Evolutionary conservation across 2,888 invertebrate genomes (phyloP).

Genomic region (Macrophya alboannulata): DNA sequence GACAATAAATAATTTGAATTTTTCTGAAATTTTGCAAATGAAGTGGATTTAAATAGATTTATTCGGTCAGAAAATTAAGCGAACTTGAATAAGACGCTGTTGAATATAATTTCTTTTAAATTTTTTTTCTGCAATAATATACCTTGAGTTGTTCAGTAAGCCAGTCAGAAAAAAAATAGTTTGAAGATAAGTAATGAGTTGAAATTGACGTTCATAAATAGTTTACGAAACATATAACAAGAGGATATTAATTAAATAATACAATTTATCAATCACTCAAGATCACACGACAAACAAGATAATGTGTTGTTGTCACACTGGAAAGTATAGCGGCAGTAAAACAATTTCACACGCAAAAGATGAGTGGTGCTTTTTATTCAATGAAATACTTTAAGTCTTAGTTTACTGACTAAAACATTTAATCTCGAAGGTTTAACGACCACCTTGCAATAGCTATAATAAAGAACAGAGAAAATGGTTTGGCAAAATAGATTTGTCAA

Average conservation of each 20-base stretch:
- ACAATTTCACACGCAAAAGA: slow-evolving; percentile 7
- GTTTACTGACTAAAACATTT: slow-evolving; percentile 35
- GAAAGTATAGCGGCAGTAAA: slow-evolving; percentile 13
- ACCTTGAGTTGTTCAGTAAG: background rate
- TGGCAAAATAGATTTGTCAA: slow-evolving; percentile 11
- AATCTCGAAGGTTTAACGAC: background rate
- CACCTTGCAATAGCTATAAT: background rate
- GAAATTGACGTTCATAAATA: background rate
- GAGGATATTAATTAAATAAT: slow-evolving; percentile 7
- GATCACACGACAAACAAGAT: slow-evolving; percentile 13
- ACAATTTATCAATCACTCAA: slow-evolving; percentile 45
- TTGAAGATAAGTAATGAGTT: background rate
- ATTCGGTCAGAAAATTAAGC: background rate
- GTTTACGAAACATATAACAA: slow-evolving; percentile 12
- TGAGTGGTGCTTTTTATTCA: background rate
- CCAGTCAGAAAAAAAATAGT: background rate
- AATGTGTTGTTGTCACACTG: background rate
- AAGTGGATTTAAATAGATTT: background rate
- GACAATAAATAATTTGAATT: background rate
- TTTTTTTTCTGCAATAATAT: background rate
- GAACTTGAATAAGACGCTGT: background rate
- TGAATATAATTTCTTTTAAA: background rate
- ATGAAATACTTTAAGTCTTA: background rate
- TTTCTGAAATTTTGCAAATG: background rate
- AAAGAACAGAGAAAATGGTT: background rate